Evolutionary conservation across 2,113 vertebrate species (phyloP).

Genomic region (Aleadryas rufinucha): DNA sequence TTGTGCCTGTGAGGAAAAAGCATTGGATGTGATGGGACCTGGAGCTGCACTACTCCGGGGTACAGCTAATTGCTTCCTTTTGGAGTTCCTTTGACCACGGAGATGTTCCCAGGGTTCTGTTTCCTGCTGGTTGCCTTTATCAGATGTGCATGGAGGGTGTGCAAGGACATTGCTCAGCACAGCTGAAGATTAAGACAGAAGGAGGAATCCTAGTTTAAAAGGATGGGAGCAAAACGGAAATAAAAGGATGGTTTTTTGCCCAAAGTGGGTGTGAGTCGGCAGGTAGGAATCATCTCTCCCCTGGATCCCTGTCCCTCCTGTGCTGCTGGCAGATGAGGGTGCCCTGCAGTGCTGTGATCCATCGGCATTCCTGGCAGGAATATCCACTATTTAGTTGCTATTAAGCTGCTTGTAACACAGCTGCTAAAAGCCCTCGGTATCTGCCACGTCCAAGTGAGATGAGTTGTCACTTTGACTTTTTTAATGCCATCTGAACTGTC

Average conservation of each 20-base stretch:
- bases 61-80: background rate
- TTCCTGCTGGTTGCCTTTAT: background rate
- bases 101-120: background rate
- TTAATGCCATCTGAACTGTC: background rate
- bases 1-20: background rate
- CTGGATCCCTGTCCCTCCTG: background rate
- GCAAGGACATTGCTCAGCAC: background rate
- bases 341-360: background rate
- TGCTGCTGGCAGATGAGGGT: background rate
- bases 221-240: background rate
- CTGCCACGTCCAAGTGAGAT: background rate
- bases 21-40: background rate
- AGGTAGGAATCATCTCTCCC: background rate
- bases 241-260: background rate
- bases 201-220: background rate
- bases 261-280: background rate
- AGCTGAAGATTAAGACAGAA: background rate
- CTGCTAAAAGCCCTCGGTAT: background rate
- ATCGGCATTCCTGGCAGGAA: background rate
- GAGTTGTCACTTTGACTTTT: background rate
- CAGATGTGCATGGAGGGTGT: fast-evolving
- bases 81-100: background rate
- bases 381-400: background rate
- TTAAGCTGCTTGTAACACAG: background rate
- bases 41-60: background rate